These are phyloP conservation scores for Limnothrissa miodon DNA, from an alignment of 2,113 vertebrate genomes.

Conservation along the genomic window DNA sequence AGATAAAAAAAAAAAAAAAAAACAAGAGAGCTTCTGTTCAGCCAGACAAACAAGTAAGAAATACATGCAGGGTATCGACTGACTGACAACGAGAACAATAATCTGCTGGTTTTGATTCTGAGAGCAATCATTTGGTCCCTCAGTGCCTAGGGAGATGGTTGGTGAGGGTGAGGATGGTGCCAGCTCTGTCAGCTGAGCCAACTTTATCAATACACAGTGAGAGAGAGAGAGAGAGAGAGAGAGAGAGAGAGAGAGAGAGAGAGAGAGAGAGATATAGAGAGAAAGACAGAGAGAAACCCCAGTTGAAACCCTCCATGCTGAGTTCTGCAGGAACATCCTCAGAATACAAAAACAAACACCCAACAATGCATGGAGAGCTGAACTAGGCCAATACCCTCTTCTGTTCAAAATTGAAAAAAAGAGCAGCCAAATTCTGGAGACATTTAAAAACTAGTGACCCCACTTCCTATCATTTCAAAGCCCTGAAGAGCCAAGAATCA, in stretches of 20 bases:
- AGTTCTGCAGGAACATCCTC: too few species aligned
- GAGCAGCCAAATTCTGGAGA: too few species aligned
- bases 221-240: not conserved
- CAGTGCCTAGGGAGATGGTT: not conserved
- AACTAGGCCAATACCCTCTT: too few species aligned
- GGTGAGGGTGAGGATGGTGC: not conserved
- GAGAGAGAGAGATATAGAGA: slow-evolving; percentile 17
- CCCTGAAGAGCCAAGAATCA: too few species aligned
- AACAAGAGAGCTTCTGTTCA: not conserved
- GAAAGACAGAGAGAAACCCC: too few species aligned
- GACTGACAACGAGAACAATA: not conserved
- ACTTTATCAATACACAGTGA: not conserved
- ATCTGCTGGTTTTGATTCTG: not conserved
- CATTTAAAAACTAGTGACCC: too few species aligned
- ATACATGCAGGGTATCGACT: not conserved
- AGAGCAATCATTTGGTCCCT: slow-evolving; percentile 1
- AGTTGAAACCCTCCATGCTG: too few species aligned
- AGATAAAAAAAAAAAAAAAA: not conserved
- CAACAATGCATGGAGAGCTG: too few species aligned
- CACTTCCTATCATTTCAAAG: too few species aligned
- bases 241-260: slow-evolving; percentile 6
- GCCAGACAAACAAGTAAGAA: slow-evolving; percentile 11
- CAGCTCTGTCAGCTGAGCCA: not conserved
- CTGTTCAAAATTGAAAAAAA: too few species aligned
- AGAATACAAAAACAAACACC: too few species aligned